phyloP scores from a whole-genome alignment of 2,113 vertebrate genomes.

The Podarcis raffonei region DNA sequence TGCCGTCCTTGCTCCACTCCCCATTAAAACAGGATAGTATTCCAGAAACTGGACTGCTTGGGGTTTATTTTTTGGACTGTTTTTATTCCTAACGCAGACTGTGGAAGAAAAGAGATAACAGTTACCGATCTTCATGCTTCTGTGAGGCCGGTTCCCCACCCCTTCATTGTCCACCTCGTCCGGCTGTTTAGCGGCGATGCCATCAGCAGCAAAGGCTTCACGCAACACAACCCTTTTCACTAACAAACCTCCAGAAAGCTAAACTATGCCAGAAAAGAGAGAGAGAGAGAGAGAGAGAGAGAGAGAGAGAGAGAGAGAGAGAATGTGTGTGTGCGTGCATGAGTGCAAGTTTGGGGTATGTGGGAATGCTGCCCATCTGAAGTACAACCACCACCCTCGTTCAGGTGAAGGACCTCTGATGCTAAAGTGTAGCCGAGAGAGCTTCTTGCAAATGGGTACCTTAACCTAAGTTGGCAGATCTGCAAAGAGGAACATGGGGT shows the following conservation, averaged over 20 bases:
- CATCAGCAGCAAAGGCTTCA: conserved; percentile 25
- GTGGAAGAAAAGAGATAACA: conserved; percentile 85
- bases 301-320: no score
- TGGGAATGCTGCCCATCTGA: neutral
- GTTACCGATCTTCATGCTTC: conserved; percentile 80
- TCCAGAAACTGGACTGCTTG: conserved; percentile 81
- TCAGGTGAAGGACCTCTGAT: no score
- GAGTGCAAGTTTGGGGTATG: neutral
- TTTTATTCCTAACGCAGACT: conserved; percentile 86
- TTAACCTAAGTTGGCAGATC: neutral
- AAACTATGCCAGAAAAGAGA: no score
- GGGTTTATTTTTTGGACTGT: neutral
- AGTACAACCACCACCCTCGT: neutral
- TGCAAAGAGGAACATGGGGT: neutral
- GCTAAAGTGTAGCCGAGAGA: no score
- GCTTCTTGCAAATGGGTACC: no score
- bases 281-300: neutral
- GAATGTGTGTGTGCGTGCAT: no score
- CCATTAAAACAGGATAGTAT: conserved; percentile 83
- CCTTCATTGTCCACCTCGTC: conserved; percentile 39
- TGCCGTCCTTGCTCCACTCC: conserved; percentile 78
- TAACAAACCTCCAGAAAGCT: neutral
- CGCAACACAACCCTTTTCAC: conserved; percentile 3
- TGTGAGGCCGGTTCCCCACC: conserved; percentile 53
- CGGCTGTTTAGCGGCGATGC: conserved; percentile 8